Evolutionary conservation across 2,113 vertebrate species (phyloP).

Genomic region (Recurvirostra avosetta): DNA sequence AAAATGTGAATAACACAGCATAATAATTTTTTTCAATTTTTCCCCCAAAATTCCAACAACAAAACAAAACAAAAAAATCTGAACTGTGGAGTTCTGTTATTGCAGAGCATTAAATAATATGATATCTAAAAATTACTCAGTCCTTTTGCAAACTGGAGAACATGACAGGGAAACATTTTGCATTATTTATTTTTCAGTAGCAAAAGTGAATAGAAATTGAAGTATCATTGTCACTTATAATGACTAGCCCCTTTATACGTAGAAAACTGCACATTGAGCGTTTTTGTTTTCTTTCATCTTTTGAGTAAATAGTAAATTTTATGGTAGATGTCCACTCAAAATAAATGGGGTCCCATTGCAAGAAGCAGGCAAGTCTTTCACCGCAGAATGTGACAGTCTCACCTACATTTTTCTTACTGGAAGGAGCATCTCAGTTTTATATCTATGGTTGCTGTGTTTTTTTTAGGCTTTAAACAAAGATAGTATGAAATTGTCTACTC

Average conservation of each 20-base stretch:
- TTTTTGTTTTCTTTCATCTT: neutral
- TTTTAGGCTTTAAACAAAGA: slow-evolving; percentile 82
- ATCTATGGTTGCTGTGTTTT: neutral
- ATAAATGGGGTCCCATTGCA: neutral
- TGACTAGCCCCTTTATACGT: neutral
- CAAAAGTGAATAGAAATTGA: neutral
- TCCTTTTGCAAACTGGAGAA: neutral
- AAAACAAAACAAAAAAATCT: neutral
- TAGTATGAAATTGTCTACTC: slow-evolving; percentile 77
- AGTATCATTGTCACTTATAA: neutral
- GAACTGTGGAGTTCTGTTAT: neutral
- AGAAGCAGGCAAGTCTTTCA: neutral
- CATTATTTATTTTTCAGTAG: neutral
- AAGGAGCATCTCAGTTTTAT: neutral
- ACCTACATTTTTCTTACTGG: neutral
- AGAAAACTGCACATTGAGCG: accelerated
- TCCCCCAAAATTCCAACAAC: neutral
- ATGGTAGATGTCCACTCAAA: neutral
- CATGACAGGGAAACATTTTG: neutral
- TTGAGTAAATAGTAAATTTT: neutral
- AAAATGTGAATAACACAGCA: neutral
- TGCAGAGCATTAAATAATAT: neutral
- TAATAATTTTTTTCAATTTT: neutral
- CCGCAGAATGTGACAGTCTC: neutral
- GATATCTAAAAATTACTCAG: neutral